Evolutionary conservation across 2,888 invertebrate species (phyloP), one percentile per base, ranked within the genome.

Genomic region (Amblyjoppa proteus): DNA sequence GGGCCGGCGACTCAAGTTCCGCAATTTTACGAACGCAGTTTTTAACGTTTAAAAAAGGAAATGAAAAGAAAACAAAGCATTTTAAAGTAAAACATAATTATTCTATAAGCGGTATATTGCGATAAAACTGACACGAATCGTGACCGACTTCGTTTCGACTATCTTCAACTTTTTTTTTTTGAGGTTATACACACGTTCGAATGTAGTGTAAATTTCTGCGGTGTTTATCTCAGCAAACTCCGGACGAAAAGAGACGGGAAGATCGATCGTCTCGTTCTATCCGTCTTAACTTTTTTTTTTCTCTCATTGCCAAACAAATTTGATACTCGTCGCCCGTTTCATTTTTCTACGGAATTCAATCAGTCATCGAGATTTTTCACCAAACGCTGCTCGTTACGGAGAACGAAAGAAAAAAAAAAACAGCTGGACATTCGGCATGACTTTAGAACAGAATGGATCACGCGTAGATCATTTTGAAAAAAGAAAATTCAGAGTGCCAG

Each of bases 21-120:
- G 34, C 64, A 68, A 84, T 84, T 81, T 84, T 68, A 83, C 76
- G 78, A 84, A 61, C 68, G 68, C 56, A 70, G 64, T 79, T 81
- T 83, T 81, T 79, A 83, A 81, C 71, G 71, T 81, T 73, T 51
- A 58, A 11, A 11, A 58, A 25, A 58, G 2, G 58, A 64, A 31
- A 64, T 1, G 31, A 64, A n/a, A 34, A 64, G 20, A 64, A 64
- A 34, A 31, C 1, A 61, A 34, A 34, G 31, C 61, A 69, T 75
- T 87, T 77, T 31, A 84, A 61, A 69, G 66, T 61, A 73, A 77
- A 51, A 76, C 34, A 66, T 75, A 74, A 58, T 73, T 76, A 56
- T 53, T 80, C n/a, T 9, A 28, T 71, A 80, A 80, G 71, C 38
- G 56, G 20, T 45, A 41, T 66, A 34, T 66, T 56, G 25, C 76